Evolutionary conservation across 2,113 vertebrate genomes (phyloP), one percentile per base, ranked within the genome.

Genomic region (Macquaria australasica): DNA sequence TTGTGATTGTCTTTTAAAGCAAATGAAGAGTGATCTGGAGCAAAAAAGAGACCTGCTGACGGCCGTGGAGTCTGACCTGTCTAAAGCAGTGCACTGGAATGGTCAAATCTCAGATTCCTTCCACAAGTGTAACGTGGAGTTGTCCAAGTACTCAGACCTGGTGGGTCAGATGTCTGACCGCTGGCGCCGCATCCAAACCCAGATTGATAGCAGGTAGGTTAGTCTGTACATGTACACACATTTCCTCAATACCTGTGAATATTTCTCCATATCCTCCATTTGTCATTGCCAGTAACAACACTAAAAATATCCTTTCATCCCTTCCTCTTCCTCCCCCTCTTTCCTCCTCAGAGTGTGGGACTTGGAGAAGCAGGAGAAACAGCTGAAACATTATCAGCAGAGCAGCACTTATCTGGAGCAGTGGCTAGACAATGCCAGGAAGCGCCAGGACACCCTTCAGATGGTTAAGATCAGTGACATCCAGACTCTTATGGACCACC

Each of bases 291-390:
- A 60, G 31, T 53, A 81, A 85, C n/a, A n/a, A 25, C 6, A 28
- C 37, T 37, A 62, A 85, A 75, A 81, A 84, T 41, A 75, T 73
- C 56, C n/a, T 41, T 68, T 80, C 31, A 73, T 60, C 50, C 74
- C 71, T 87, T 77, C 83, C 75, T 79, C 73, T 88, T 76, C 76
- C 77, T 84, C 88, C 81, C 72, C 75, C 86, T 64, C 48, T 85
- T 81, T 64, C 85, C 87, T 78, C 21, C 23, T 77, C 89, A 99
- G 98, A 90, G 81, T 96, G 11, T 97, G 96, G 96, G 97, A 99
- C 89, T 89, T 99, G 88, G 97, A 98, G 90, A 99, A 98, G 86
- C 98, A 99, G 74, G 96, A 97, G 85, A 97, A 97, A 86, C 97
- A 98, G 86, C 92, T 99, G 86, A 96, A 91, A 70, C 96, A 97